phyloP scores from a whole-genome alignment of 2,797 vertebrate species.

The Peromyscus nudipes region DNA sequence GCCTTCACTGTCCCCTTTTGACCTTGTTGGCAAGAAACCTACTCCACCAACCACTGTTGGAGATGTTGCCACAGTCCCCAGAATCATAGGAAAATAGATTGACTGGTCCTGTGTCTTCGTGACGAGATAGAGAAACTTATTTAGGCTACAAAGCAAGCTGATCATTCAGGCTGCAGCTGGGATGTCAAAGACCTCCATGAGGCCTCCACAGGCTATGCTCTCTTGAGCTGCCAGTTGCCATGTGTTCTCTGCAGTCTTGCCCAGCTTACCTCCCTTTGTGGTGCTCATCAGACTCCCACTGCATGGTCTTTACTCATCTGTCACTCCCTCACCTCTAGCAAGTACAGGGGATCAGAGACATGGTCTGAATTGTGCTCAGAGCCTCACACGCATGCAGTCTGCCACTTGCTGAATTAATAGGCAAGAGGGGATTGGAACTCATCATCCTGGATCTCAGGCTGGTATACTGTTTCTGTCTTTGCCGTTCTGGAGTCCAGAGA shows the following conservation, averaged over 20 bases:
- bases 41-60: background rate
- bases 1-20: background rate
- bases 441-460: background rate
- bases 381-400: background rate
- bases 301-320: fast-evolving
- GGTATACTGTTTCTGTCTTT: background rate
- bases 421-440: background rate
- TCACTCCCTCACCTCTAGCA: background rate
- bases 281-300: too few species aligned
- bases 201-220: fast-evolving
- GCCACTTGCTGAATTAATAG: background rate
- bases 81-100: background rate
- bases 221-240: fast-evolving
- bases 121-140: background rate
- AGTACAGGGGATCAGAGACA: fast-evolving
- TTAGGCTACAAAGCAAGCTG: background rate
- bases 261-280: background rate
- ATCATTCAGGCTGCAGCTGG: background rate
- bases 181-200: fast-evolving
- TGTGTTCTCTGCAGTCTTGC: fast-evolving
- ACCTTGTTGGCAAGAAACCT: background rate
- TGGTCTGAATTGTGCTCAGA: fast-evolving
- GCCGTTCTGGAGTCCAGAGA: background rate
- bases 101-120: fast-evolving
- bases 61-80: background rate